Evolutionary conservation across 1,140 invertebrate species (phyloP).

Genomic region (Physella acuta): DNA sequence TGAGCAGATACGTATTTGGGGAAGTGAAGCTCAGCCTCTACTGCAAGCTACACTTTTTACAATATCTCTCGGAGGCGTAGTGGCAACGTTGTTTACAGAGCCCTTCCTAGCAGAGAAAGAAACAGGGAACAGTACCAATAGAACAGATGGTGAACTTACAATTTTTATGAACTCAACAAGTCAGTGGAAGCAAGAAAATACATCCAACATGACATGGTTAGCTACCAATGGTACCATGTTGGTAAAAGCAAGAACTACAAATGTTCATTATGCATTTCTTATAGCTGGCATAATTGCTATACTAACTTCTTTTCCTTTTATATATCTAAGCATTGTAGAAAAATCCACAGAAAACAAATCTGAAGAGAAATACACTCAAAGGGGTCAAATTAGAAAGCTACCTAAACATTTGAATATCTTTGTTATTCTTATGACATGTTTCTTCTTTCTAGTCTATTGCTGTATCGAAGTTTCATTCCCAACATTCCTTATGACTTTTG

Average conservation of each 20-base stretch:
- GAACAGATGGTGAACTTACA: too few relatives aligned
- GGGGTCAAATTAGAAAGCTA: conserved; percentile 11
- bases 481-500: conserved; percentile 36
- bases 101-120: conserved; percentile 44
- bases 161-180: too few relatives aligned
- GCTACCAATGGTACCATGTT: too few relatives aligned
- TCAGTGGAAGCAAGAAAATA: too few relatives aligned
- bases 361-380: neutral
- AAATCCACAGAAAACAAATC: conserved; percentile 7
- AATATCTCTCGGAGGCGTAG: conserved; percentile 38
- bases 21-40: conserved; percentile 46
- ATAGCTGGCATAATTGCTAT: conserved; percentile 24
- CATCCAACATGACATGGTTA: too few relatives aligned
- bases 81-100: conserved; percentile 37
- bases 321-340: conserved; percentile 16
- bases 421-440: conserved; percentile 15
- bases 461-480: conserved; percentile 39
- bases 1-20: conserved; percentile 60
- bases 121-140: too few relatives aligned
- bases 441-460: conserved; percentile 34
- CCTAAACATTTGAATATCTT: conserved; percentile 25
- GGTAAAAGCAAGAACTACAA: neutral
- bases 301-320: conserved; percentile 14
- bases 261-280: conserved; percentile 26
- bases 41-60: conserved; percentile 38